Percentiles rank a stretch among this genome's conserved stretches.
Evolutionary conservation across 2,888 invertebrate genomes (phyloP).

Genomic region (Nephrocerus scutellatus): DNA sequence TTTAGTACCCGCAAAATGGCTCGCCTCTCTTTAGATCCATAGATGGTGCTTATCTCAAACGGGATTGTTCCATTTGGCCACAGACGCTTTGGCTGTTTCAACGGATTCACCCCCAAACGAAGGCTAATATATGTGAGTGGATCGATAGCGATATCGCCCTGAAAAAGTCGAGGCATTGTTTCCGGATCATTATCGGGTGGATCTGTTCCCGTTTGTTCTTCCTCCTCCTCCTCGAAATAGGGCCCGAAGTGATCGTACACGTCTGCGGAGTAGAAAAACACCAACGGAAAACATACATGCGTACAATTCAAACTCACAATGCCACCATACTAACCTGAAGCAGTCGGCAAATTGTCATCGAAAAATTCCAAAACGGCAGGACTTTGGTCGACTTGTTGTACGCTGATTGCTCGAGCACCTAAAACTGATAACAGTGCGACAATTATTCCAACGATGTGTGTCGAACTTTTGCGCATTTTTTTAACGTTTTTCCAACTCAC

Average conservation of each 20-base stretch:
- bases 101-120: slow-evolving; percentile 59
- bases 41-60: slow-evolving; percentile 56
- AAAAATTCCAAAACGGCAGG: too few relatives aligned
- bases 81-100: slow-evolving; percentile 57
- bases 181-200: slow-evolving; percentile 65
- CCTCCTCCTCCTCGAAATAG: slow-evolving; percentile 24
- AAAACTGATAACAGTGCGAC: too few relatives aligned
- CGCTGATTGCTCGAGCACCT: too few relatives aligned
- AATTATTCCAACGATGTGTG: too few relatives aligned
- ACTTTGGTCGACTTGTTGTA: too few relatives aligned
- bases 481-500: too few relatives aligned
- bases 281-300: too few relatives aligned
- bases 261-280: slow-evolving; percentile 22
- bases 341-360: too few relatives aligned
- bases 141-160: slow-evolving; percentile 63
- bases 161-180: slow-evolving; percentile 58
- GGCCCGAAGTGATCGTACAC: slow-evolving; percentile 30
- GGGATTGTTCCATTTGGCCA: slow-evolving; percentile 62
- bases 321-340: too few relatives aligned
- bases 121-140: slow-evolving; percentile 55
- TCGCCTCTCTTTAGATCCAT: slow-evolving; percentile 48
- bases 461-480: too few relatives aligned
- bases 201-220: slow-evolving; percentile 33
- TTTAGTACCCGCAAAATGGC: slow-evolving; percentile 56
- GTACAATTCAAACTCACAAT: too few relatives aligned